A percentile compares a stretch with the other conserved stretches of the same genome.
Conservation (phyloP, 92 coral and sea anemone genomes). For the Meandrina meandrites region DNA sequence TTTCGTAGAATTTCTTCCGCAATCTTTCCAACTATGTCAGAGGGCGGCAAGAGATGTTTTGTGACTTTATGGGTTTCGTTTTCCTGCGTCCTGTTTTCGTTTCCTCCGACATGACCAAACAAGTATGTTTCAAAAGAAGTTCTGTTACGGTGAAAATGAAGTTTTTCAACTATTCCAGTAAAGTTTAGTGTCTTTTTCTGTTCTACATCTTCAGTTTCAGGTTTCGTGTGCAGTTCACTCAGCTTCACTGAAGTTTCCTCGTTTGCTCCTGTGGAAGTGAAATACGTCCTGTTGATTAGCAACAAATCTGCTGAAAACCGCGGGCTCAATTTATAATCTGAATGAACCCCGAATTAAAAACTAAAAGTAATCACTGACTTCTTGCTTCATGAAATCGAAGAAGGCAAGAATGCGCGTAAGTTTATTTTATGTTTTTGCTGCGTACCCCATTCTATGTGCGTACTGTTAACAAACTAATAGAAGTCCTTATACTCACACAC, state of each 20-base stretch:
- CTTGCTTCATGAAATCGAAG: neutral
- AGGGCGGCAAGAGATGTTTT: conserved; percentile 62
- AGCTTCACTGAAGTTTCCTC: neutral
- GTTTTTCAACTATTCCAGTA: conserved; percentile 19
- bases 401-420: too few relatives aligned
- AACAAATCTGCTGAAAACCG: neutral
- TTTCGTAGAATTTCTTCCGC: conserved; percentile 73
- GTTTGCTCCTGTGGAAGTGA: conserved; percentile 10
- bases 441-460: neutral
- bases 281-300: neutral
- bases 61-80: neutral
- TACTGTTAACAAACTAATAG: too few relatives aligned
- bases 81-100: neutral
- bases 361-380: neutral
- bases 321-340: neutral
- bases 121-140: conserved; percentile 8
- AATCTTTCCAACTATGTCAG: conserved; percentile 74
- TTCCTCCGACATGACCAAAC: neutral
- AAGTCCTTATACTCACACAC: too few relatives aligned
- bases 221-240: neutral
- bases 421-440: neutral
- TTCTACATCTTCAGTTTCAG: neutral
- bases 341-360: neutral
- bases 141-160: conserved; percentile 20
- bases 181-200: neutral